phyloP scores from a whole-genome alignment of 2,113 vertebrate genomes.

The Rhombomys opimus region DNA sequence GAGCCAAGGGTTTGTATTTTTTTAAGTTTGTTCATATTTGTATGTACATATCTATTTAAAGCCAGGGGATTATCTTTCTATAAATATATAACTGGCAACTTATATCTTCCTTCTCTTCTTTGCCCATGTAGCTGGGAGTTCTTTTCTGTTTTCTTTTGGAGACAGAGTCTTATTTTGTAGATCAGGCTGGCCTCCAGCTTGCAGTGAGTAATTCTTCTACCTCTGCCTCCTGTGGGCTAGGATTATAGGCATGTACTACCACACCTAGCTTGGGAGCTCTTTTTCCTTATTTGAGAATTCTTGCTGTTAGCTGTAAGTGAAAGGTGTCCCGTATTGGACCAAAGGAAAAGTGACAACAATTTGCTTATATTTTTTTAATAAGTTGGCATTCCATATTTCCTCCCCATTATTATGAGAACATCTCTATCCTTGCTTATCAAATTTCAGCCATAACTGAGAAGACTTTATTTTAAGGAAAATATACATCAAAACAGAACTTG shows the following conservation, averaged over 20 bases:
- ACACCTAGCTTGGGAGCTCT: not conserved
- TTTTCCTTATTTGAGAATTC: slow-evolving; percentile 60
- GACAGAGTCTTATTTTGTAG: not conserved
- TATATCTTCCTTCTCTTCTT: slow-evolving; percentile 75
- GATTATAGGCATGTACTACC: not conserved
- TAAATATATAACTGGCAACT: slow-evolving; percentile 78
- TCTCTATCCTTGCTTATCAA: slow-evolving; percentile 46
- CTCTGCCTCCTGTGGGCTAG: not conserved
- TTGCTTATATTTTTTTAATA: slow-evolving; percentile 46
- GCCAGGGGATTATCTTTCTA: slow-evolving; percentile 80
- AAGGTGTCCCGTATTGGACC: slow-evolving; percentile 53
- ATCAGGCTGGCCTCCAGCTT: not conserved
- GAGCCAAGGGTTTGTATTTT: slow-evolving; percentile 82
- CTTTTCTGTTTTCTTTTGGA: not conserved
- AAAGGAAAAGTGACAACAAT: slow-evolving; percentile 40
- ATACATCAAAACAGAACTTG: slow-evolving; percentile 61
- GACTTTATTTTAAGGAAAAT: slow-evolving; percentile 76
- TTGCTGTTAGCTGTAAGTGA: slow-evolving; percentile 52
- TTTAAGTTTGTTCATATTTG: slow-evolving; percentile 82
- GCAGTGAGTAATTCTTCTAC: not conserved
- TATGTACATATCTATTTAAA: slow-evolving; percentile 82
- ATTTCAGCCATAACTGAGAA: slow-evolving; percentile 55
- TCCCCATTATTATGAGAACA: slow-evolving; percentile 39
- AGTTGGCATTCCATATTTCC: slow-evolving; percentile 47
- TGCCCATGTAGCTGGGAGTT: slow-evolving; percentile 50